Base-by-base conservation (phyloP, 2,888 invertebrate species). In the Andrena dorsata region DNA sequence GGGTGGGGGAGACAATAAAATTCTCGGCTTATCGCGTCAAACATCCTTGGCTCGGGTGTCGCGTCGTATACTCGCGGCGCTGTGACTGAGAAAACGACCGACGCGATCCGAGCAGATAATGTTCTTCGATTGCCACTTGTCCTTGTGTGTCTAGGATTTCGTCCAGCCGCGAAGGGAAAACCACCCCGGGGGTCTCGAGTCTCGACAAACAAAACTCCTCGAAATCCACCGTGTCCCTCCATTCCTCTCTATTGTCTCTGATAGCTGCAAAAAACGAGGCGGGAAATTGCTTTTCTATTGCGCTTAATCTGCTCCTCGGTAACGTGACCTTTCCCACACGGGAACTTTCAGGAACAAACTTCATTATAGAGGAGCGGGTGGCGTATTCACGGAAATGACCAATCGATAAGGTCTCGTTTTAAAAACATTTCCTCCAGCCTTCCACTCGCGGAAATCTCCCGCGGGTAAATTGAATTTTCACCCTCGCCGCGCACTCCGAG, bases 131-230 rank as follows among this genome's bases (percentile, higher is more conserved):
- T 79, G 84, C 64, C 88, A 88, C 88, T 88, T 86, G 88, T 86
- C 83, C 78, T 79, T 91, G 90, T 91, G 88, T 90, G 84, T 41
- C 89, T 91, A 91, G 90, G 89, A 91, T 90, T 87, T 86, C 85
- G 76, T 69, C 77, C 58, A 78, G 88, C 85, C 89, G 76, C 88
- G 89, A 90, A 88, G 72, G 78, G 79, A 85, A 73, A 72, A 63
- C 56, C 13, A 16, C 49, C 35, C 49, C 35, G 47, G 64, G 41
- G 65, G 69, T 41, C 41, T 41, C 16, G 16, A 41, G 66, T 63
- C 58, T 75, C 32, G 74, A 82, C 89, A 90, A 90, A 92, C 88
- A 91, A 65, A 41, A 41, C 71, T 32, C 32, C 65, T 61, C 69
- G 32, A 71, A 61, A 76, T 47, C 64, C 26, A 28, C 13, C 10